Conservation (phyloP, 2,888 invertebrate genomes). For the Minunthozetes semirufus region DNA sequence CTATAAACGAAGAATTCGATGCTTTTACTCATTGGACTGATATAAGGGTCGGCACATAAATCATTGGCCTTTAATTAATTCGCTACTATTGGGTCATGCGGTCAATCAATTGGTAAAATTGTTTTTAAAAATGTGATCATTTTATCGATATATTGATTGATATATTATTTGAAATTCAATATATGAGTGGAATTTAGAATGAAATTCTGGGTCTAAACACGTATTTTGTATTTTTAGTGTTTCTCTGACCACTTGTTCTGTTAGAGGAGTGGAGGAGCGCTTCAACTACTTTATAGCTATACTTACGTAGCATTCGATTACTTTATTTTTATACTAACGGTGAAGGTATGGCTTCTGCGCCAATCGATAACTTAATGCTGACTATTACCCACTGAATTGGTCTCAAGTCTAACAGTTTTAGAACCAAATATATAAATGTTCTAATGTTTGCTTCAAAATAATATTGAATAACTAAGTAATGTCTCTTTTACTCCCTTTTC, state of each 20-base stretch:
- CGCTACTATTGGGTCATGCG: background rate
- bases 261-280: no score
- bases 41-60: no score
- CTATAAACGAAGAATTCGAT: no score
- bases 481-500: background rate
- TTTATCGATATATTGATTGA: no score
- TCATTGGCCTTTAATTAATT: conserved; percentile 1
- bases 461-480: background rate
- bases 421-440: background rate
- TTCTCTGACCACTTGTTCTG: background rate
- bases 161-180: no score
- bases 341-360: conserved; percentile 17
- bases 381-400: conserved; percentile 10
- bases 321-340: background rate
- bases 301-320: background rate
- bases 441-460: background rate
- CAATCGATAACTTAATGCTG: conserved; percentile 10
- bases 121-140: no score
- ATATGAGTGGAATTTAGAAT: no score
- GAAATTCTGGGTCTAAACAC: background rate
- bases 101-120: no score
- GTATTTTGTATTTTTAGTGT: background rate
- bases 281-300: background rate
- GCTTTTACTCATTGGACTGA: no score
- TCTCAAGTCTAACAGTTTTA: background rate